phyloP scores from a whole-genome alignment of 2,888 invertebrate species.

The Parnassius glacialis region DNA sequence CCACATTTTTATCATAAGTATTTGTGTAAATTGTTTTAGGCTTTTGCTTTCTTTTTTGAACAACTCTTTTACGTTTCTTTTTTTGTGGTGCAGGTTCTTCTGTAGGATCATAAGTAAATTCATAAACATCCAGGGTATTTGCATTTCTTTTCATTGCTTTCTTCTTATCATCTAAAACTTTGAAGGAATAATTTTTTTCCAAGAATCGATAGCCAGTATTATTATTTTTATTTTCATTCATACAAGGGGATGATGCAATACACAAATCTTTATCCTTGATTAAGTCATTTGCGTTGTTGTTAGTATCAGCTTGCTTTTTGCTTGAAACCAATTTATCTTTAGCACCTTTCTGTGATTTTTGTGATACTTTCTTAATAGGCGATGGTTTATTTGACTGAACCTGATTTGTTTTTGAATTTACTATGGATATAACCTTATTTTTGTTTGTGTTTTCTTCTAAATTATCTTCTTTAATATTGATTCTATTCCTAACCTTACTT shows the following conservation, averaged over 20 bases:
- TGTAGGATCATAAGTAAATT: constrained; percentile 72
- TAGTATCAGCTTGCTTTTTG: constrained; percentile 46
- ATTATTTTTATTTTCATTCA: constrained; percentile 28
- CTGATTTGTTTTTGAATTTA: constrained; percentile 6
- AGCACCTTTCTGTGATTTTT: constrained; percentile 16
- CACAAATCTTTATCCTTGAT: constrained; percentile 19
- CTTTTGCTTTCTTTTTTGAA: constrained; percentile 50
- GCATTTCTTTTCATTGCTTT: constrained; percentile 39
- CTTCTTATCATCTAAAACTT: constrained; percentile 52
- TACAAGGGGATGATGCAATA: constrained; percentile 22
- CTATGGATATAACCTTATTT: neutral
- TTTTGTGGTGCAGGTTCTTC: constrained; percentile 68
- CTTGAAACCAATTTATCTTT: constrained; percentile 26
- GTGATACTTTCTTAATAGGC: constrained; percentile 4
- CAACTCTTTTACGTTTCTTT: constrained; percentile 59
- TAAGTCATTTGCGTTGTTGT: constrained; percentile 46
- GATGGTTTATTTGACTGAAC: neutral
- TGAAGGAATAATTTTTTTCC: constrained; percentile 48
- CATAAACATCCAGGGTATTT: constrained; percentile 63
- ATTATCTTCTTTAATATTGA: neutral
- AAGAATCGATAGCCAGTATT: constrained; percentile 33
- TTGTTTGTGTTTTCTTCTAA: neutral
- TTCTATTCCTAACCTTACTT: neutral
- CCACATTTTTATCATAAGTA: constrained; percentile 64
- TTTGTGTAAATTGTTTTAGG: constrained; percentile 52